phyloP scores from a whole-genome alignment of 92 coral and sea anemone genomes.

The Isaurus tuberculatus region DNA sequence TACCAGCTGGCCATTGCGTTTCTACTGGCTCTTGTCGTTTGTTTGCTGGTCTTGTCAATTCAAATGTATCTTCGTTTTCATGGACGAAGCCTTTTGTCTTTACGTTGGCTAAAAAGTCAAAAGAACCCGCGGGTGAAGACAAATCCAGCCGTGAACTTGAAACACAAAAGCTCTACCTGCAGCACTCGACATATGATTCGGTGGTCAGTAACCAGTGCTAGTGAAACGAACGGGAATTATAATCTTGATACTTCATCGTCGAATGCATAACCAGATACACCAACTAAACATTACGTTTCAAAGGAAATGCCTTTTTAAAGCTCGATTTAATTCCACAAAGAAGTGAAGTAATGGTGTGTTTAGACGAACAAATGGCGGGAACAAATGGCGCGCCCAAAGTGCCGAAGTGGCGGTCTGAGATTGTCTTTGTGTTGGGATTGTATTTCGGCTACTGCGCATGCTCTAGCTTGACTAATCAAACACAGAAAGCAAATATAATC shows the following conservation, averaged over 20 bases:
- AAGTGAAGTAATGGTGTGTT: no score
- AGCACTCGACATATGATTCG: slow-evolving; percentile 15
- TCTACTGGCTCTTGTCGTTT: background rate
- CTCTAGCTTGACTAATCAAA: no score
- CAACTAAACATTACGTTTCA: no score
- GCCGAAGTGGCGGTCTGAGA: no score
- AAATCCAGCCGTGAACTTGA: background rate
- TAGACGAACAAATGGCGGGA: no score
- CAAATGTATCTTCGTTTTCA: slow-evolving; percentile 7
- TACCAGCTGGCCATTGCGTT: slow-evolving; percentile 2
- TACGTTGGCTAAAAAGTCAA: background rate
- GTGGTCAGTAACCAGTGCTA: background rate
- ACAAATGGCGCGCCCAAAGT: no score
- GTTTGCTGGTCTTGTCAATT: background rate
- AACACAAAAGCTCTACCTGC: background rate
- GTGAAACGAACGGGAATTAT: background rate
- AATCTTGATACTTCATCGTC: background rate
- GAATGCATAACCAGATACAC: background rate
- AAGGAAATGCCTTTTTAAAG: no score
- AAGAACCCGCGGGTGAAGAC: background rate
- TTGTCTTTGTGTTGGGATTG: no score
- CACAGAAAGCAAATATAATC: no score
- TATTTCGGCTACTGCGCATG: no score
- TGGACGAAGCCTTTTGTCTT: background rate
- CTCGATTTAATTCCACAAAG: no score